Conservation (phyloP, 2,888 invertebrate species). For the Chamaedrilus cognettii region DNA sequence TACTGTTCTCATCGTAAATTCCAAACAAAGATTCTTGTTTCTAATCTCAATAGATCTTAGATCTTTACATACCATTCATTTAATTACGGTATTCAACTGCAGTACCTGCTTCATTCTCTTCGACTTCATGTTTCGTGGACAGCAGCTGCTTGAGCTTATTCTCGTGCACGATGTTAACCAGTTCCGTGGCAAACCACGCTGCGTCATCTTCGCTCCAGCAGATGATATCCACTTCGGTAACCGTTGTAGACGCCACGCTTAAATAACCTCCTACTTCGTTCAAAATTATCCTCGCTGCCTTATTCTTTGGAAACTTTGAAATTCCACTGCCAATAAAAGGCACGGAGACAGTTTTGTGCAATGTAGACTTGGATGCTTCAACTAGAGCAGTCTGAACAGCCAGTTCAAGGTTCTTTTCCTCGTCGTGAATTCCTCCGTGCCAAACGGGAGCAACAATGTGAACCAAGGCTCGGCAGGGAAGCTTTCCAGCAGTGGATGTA, state of each 20-base stretch:
- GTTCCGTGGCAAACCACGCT: neutral
- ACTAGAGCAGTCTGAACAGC: neutral
- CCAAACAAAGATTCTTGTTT: too few species aligned
- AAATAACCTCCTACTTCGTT: neutral
- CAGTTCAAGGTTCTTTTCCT: neutral
- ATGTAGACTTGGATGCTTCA: neutral
- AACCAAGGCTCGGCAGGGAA: neutral
- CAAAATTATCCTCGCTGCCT: neutral
- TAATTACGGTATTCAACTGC: too few species aligned
- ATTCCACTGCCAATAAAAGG: neutral
- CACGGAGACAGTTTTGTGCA: neutral
- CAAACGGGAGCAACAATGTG: neutral
- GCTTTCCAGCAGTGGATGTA: neutral
- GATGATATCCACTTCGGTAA: neutral
- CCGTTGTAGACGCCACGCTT: too few species aligned
- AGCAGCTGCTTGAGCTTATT: too few species aligned
- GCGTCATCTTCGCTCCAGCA: neutral
- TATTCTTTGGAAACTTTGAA: neutral
- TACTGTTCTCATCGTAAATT: too few species aligned
- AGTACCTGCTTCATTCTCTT: too few species aligned
- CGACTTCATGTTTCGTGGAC: too few species aligned
- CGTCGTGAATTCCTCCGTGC: neutral
- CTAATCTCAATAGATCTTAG: too few species aligned
- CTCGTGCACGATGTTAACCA: too few species aligned
- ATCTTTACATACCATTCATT: too few species aligned